Base-by-base conservation (phyloP, 2,797 vertebrate genomes). In the Sebastes wilsoni region DNA sequence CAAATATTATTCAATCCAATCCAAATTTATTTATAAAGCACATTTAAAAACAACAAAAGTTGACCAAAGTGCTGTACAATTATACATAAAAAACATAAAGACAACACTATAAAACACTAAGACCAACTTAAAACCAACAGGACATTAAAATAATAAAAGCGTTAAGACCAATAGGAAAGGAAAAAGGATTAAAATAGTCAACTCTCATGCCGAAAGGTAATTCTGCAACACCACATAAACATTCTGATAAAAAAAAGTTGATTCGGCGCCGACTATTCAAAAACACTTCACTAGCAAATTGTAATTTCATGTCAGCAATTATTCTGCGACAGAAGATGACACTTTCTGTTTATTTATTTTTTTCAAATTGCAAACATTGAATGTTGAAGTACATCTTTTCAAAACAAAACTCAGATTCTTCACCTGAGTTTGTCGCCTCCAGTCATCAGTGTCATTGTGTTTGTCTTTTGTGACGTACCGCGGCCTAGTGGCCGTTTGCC, bases 401-500 rank as follows among this genome's bases (percentile, higher is more conserved):
- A 56, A 20, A 69, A 12, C 13, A 52, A 55, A 61, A 18, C 20
- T 4, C 22, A 18, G 7, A 78, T 23, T 32, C 2, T 36, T 34
- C 12, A 25, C 5, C 7, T 32, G 5, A 8, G 23, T 34, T 18
- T 60, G 3, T 62, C 11, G 1, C 25, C 10, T 34, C 27, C 12
- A 38, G 32, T 64, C n/a, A n/a, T 30, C 59, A 27, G n/a, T 18
- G 2, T 46, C 12, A 2, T 7, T 10, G 10, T 20, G 42, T 65
- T 22, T 18, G 3, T 77, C 2, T 76, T 28, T 56, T 58, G 62
- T 67, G 10, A 16, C 12, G 73, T 18, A 52, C 80, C 89, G 89
- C 88, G 0, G 1, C 69, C 90, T 90, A 68, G 90, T 89, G 91
- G 87, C 18, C 7, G 0, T 25, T 65, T 72, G 16, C n/a, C 2